phyloP scores from a whole-genome alignment of 2,888 invertebrate species.

The Seira musarum region DNA sequence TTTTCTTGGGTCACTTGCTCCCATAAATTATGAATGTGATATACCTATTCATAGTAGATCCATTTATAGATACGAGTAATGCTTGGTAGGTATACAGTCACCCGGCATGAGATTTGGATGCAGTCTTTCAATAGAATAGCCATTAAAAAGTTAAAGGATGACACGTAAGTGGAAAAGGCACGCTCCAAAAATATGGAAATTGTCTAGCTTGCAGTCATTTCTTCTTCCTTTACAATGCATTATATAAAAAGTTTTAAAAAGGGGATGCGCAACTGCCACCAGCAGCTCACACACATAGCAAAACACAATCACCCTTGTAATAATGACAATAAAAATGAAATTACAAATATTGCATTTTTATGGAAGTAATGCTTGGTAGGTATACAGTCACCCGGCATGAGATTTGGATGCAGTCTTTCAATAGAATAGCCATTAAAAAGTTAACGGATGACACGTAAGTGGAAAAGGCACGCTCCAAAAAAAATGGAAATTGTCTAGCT shows the following conservation, averaged over 20 bases:
- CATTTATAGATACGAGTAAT: too few relatives aligned
- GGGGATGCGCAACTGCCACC: too few relatives aligned
- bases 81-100: too few relatives aligned
- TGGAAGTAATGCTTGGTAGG: too few relatives aligned
- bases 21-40: slow-evolving; percentile 36
- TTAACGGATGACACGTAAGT: slow-evolving; percentile 44
- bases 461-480: slow-evolving; percentile 12
- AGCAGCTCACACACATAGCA: too few relatives aligned
- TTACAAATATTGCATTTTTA: slow-evolving; percentile 55
- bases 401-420: slow-evolving; percentile 29
- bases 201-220: too few relatives aligned
- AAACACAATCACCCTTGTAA: slow-evolving; percentile 37
- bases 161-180: slow-evolving; percentile 31
- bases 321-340: slow-evolving; percentile 55
- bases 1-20: slow-evolving; percentile 38
- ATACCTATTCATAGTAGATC: too few relatives aligned
- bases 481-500: too few relatives aligned
- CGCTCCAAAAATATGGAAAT: slow-evolving; percentile 10
- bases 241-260: too few relatives aligned
- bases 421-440: slow-evolving; percentile 39
- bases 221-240: too few relatives aligned
- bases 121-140: slow-evolving; percentile 36
- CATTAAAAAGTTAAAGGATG: slow-evolving; percentile 44
- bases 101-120: slow-evolving; percentile 18
- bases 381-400: too few relatives aligned